Base-by-base conservation (phyloP, 2,888 invertebrate species). In the Neoscelio sp. region DNA sequence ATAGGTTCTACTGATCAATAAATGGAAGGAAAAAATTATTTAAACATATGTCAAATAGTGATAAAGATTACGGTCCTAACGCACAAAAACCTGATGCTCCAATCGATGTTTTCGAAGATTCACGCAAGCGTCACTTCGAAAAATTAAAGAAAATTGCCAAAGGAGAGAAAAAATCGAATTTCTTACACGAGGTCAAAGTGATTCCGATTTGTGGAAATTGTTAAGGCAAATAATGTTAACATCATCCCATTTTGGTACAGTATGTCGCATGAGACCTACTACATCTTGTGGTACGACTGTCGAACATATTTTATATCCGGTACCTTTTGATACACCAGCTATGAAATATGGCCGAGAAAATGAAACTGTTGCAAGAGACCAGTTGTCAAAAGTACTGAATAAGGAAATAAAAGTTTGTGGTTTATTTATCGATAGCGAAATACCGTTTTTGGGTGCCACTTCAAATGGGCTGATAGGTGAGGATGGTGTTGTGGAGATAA, bases 161-260 rank as follows among this genome's bases (percentile, higher is more conserved):
- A 68, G 56, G 28, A 23, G 58, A 0, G n/a, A 33, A 4, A 17
- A 40, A 15, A 60, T 73, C 8, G 73, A 78, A 54, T 10, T 5
- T 8, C 20, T 35, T 0, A 73, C 78, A 0, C 44, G 17, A 7
- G 13, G 7, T n/a, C 78, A 78, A 35, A 40, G 60, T n/a, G 44
- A 33, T n/a, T 60, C 26, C 28, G 73, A 67, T 3, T 3, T 26
- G 10, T 78, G 71, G 78, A 44, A 60, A 35, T 13, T 10, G 15
- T 13, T 58, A 30, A 56, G 73, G 35, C 12, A 28, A 1, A 28
- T 42, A n/a, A 54, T 67, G 18, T 26, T 76, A 10, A 76, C 80
- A 6, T 65, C 80, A 33, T 76, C 73, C 0, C 48, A 38, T 7
- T 79, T 65, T 42, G 79, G 71, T 2, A 17, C 13, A 0, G 58